Percentiles rank a stretch among this genome's conserved stretches.
Conservation (phyloP, 2,888 invertebrate species). For the Pristionchus entomophagus region DNA sequence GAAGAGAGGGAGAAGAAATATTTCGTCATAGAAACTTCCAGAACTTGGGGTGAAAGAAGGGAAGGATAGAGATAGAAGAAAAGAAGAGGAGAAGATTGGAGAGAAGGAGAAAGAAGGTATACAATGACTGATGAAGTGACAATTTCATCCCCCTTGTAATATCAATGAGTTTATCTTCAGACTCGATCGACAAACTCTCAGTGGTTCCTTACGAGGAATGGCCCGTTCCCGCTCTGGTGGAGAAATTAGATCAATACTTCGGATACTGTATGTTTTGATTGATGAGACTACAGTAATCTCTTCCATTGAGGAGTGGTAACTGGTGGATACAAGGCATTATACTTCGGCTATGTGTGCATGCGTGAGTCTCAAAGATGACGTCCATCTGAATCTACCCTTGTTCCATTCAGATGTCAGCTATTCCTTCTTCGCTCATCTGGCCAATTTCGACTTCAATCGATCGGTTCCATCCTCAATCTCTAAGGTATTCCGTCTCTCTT, state of each 20-base stretch:
- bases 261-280: neutral
- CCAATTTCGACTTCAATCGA: constrained; percentile 24
- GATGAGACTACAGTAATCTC: neutral
- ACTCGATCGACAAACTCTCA: neutral
- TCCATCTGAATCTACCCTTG: too few species aligned
- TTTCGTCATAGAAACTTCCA: too few species aligned
- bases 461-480: neutral
- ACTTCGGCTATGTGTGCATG: constrained; percentile 26
- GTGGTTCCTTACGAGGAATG: constrained; percentile 7
- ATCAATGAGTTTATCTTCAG: too few species aligned
- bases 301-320: neutral
- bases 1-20: too few species aligned
- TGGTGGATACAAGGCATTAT: neutral
- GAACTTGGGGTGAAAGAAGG: too few species aligned
- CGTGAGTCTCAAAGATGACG: neutral
- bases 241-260: neutral
- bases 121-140: too few species aligned
- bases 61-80: too few species aligned
- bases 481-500: neutral
- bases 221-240: neutral
- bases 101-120: too few species aligned
- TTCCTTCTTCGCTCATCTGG: too few species aligned
- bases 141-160: too few species aligned
- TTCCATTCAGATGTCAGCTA: too few species aligned
- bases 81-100: too few species aligned